Base-by-base conservation (phyloP, 2,888 invertebrate species). In the Lathronympha strigana region DNA sequence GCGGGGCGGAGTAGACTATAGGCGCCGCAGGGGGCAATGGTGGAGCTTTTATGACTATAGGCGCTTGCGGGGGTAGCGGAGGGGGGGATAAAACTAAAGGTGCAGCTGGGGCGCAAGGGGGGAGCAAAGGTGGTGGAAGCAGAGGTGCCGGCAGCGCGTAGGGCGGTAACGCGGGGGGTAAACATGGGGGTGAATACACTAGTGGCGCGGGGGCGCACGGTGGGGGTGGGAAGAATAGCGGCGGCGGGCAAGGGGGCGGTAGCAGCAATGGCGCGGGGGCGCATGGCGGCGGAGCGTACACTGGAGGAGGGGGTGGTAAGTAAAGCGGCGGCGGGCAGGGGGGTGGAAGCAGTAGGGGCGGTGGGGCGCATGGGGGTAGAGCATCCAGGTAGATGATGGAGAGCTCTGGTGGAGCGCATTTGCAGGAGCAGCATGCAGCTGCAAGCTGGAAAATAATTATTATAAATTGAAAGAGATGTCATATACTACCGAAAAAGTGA, bases 181-280 rank as follows among this genome's bases (percentile, higher is more conserved):
- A 47, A 47, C 1, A 67, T 38, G 0, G 73, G 69, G 0, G 73
- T 71, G 45, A 11, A 76, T 72, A 9, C 73, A 64, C 5, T 1
- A 74, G 1, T 0, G 71, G 69, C 0, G 72, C 73, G 76, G 57
- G 69, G 71, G 55, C 15, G 61, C 19, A n/a, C 47, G 11, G 9
- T n/a, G 43, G 43, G 1, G 77, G 79, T 5, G 77, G 79, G 4
- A 71, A 71, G 4, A 71, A 4, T n/a, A 38, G 15, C n/a, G 3
- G 69, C 63, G 57, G 70, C 68, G 54, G 71, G 72, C 61, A 75
- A 57, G 67, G 73, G 72, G 60, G 67, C 11, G 49, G n/a, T 8
- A 54, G n/a, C 4, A 21, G 6, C n/a, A 47, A 4, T 4, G 67
- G 68, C 4, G 58, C 60, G 25, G 25, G 15, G 11, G 36, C n/a